These are phyloP conservation scores for Xiphorhynchus elegans DNA, from an alignment of 2,113 vertebrate genomes.

Conservation along the genomic window DNA sequence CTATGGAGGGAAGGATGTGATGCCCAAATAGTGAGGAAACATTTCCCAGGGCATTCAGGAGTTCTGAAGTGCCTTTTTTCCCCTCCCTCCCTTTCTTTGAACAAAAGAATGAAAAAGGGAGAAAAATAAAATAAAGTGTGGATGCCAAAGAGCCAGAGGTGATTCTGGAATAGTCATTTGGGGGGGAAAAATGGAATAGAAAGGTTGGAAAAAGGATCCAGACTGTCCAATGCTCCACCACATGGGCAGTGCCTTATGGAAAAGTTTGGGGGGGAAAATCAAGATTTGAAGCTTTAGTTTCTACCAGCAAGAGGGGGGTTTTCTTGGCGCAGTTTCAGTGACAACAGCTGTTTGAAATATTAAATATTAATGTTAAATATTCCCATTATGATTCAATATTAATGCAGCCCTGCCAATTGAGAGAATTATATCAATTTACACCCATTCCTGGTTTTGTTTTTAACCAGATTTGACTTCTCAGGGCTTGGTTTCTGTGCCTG, in stretches of 20 bases:
- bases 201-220: not conserved
- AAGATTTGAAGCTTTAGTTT: not conserved
- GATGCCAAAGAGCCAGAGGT: not conserved
- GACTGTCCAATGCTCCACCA: not conserved
- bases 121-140: rapidly evolving
- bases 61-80: not conserved
- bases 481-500: not conserved
- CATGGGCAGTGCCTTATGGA: not conserved
- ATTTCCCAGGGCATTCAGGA: not conserved
- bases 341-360: not conserved
- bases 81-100: not conserved
- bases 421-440: not conserved
- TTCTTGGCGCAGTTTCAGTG: not conserved
- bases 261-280: not conserved
- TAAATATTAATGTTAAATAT: not conserved
- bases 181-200: not conserved
- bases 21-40: not conserved
- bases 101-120: not conserved
- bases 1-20: not conserved
- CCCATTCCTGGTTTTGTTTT: not conserved
- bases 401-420: not conserved
- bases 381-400: rapidly evolving
- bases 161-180: not conserved
- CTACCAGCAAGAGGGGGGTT: not conserved
- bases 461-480: not conserved